Base-by-base conservation (phyloP, 2,888 invertebrate genomes). In the Sipha maydis region DNA sequence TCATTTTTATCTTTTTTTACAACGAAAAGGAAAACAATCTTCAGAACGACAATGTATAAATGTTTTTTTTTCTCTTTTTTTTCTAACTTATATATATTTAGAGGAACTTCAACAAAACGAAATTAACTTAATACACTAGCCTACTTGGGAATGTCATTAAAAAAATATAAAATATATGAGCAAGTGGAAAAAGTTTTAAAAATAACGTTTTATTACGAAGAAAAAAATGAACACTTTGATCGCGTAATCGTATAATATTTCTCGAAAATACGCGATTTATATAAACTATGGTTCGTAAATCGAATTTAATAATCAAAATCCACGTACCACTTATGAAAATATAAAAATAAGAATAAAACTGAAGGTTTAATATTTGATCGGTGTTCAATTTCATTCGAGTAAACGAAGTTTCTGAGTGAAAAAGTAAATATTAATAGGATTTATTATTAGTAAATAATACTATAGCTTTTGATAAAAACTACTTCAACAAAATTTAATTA, bases 381-480 rank as follows among this genome's bases (percentile, higher is more conserved):
- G n/a, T 14, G 71, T 54, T 28, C 9, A 14, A 56, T n/a, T 56
- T 73, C 56, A 83, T 75, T 75, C 34, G 34, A n/a, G 19, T n/a
- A n/a, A 34, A 7, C 4, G 71, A 14, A 83, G 34, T 73, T 54
- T 28, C 17, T 28, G 17, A 75, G 73, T 75, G 83, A 83, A 83
- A 83, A 83, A 54, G 34, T 38, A 83, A 75, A 83, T n/a, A 83
- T 54, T n/a, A 73, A 8, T 54, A 28, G 54, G 31, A 83, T 54
- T 8, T 14, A 48, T n/a, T 21, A 83, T 48, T 48, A 56, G 28
- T 34, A 56, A 83, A 34, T 38, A 9, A 48, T 48, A 8, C 48
- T 14, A 48, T 14, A 11, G 48, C n/a, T 1, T 19, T 19, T 34
- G 19, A 54, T 34, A 4, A 56, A 31, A 75, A 73, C 56, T 56